Conservation (phyloP, 2,888 invertebrate genomes). For the Acheta domesticus region DNA sequence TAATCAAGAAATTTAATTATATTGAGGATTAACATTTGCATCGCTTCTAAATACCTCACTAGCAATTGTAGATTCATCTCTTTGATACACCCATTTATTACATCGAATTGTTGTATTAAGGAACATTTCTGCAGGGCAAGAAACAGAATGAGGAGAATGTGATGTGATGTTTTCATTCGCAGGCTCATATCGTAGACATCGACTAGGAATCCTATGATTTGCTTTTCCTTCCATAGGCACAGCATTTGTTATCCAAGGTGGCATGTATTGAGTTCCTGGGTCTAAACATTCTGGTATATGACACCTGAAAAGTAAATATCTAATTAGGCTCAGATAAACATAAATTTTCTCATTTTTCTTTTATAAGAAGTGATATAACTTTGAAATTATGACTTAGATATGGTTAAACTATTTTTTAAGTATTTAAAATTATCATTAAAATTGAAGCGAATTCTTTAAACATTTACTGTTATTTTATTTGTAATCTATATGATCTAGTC, state of each 20-base stretch:
- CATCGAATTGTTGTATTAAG: slow-evolving; percentile 48
- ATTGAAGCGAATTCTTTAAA: too few relatives aligned
- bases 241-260: slow-evolving; percentile 51
- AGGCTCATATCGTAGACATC: slow-evolving; percentile 30
- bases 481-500: too few relatives aligned
- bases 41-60: slow-evolving; percentile 57
- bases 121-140: slow-evolving; percentile 44
- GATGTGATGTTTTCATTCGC: background rate
- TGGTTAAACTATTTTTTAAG: too few relatives aligned
- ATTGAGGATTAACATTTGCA: too few relatives aligned
- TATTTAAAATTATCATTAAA: too few relatives aligned
- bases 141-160: background rate
- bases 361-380: too few relatives aligned
- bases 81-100: slow-evolving; percentile 56
- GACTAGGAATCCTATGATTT: background rate
- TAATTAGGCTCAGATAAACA: background rate
- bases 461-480: too few relatives aligned
- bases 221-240: slow-evolving; percentile 47
- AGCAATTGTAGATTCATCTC: slow-evolving; percentile 57
- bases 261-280: slow-evolving; percentile 42
- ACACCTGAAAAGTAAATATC: slow-evolving; percentile 47
- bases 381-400: too few relatives aligned
- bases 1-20: too few relatives aligned
- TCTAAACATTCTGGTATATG: slow-evolving; percentile 55
- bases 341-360: background rate